A percentile compares a stretch with the other conserved stretches of the same genome.
Evolutionary conservation across 2,113 vertebrate species (phyloP).

Genomic region (Serilophus lunatus): DNA sequence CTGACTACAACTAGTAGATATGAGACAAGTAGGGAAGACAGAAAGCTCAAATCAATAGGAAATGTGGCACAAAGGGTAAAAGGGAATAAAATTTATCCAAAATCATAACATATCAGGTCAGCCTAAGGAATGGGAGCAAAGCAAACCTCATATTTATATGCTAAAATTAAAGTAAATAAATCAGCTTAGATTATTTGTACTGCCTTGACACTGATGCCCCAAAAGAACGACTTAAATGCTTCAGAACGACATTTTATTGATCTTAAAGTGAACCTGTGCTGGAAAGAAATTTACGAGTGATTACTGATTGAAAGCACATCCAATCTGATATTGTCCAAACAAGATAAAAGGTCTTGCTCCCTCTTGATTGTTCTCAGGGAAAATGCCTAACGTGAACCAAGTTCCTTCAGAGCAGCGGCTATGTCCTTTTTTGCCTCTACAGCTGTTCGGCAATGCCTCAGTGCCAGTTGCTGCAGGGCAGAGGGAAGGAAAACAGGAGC

Average conservation of each 20-base stretch:
- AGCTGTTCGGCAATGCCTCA: not conserved
- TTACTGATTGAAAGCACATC: not conserved
- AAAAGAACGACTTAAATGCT: not conserved
- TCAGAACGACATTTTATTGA: not conserved
- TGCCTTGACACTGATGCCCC: not conserved
- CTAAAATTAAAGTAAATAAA: not conserved
- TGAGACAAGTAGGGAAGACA: not conserved
- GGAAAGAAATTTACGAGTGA: not conserved
- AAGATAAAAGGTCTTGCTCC: not conserved
- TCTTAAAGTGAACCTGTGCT: not conserved
- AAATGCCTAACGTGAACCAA: not conserved
- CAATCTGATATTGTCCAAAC: not conserved
- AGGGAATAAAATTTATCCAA: not conserved
- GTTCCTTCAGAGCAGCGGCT: not conserved
- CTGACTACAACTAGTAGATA: not conserved
- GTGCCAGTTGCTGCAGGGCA: not conserved
- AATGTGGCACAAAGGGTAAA: not conserved
- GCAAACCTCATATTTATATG: not conserved
- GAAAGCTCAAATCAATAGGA: not conserved
- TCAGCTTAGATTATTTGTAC: not conserved
- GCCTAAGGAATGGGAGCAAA: not conserved
- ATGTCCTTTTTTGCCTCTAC: not conserved
- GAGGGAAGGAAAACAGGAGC: not conserved
- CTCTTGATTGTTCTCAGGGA: not conserved
- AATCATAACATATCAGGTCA: not conserved